Base-by-base conservation (phyloP, 2,888 invertebrate genomes). In the Nudaria mundana region DNA sequence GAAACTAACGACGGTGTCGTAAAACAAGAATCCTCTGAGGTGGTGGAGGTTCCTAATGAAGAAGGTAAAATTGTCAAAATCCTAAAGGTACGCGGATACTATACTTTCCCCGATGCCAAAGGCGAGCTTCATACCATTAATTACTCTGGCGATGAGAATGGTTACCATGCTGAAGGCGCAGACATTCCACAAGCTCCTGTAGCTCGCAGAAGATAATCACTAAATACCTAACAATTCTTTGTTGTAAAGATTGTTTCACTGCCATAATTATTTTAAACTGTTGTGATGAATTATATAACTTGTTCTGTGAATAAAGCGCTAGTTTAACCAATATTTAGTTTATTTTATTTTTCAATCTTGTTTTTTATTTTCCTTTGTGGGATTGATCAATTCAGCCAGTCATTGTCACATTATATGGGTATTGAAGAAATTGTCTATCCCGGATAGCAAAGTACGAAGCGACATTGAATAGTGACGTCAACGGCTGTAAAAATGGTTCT, bases 51-150 rank as follows among this genome's bases (percentile, higher is more conserved):
- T 3, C 78, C 90, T 47, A 91, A 91, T 52, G 89, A 89, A 25
- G 92, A 92, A n/a, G 90, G 90, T 60, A 91, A 91, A 56, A 90
- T 90, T 18, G 86, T 85, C 11, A 74, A 71, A 45, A 90, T 90
- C 10, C 80, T 92, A 61, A 83, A 89, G 0, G 90, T 92, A 14
- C 90, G 91, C 50, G 93, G 93, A 7, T 77, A 85, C 3, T 92
- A 87, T 77, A 76, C 89, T 0, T 93, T 92, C 80, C 78, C 81
- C 2, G 83, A 90, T 40, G 76, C 82, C 0, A 91, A 92, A n/a
- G 93, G 93, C n/a, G 8, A 22, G 0, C 2, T 2, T 1, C 20
- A 28, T 2, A 22, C 3, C 6, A 23, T 32, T 10, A 7, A 2
- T 1, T 40, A 40, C 36, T 1, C 4, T 5, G 40, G 28, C 36